These are phyloP conservation scores for Staurois parvus DNA, from an alignment of 2,797 vertebrate species.

Conservation along the genomic window DNA sequence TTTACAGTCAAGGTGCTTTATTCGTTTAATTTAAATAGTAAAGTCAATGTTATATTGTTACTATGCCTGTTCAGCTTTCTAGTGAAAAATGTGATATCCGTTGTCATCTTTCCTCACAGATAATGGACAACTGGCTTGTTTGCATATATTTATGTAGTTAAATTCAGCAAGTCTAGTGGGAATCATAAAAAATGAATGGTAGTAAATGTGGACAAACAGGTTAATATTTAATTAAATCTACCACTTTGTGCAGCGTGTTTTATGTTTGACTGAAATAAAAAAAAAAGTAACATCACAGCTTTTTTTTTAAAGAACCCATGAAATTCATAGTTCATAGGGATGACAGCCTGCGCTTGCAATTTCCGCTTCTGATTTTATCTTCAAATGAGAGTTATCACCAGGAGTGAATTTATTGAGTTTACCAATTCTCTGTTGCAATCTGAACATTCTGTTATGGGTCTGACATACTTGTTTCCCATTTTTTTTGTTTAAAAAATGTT, in stretches of 20 bases:
- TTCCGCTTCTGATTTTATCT: not conserved
- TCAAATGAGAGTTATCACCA: not conserved
- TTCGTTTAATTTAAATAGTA: not conserved
- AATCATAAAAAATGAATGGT: constrained; percentile 36
- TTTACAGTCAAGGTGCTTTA: not conserved
- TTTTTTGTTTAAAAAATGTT: too few species aligned
- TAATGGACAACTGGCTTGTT: not conserved
- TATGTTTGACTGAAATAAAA: not conserved
- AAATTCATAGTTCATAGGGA: not conserved
- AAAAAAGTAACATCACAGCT: not conserved
- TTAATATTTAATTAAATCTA: constrained; percentile 30
- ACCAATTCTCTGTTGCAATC: too few species aligned
- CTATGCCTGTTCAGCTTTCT: not conserved
- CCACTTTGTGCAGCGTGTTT: not conserved
- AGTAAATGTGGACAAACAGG: constrained; percentile 27
- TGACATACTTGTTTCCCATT: too few species aligned
- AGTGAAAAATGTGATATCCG: not conserved
- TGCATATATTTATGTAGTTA: constrained; percentile 13
- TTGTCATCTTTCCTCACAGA: not conserved
- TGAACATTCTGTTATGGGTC: too few species aligned
- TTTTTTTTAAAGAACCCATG: not conserved
- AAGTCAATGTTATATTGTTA: not conserved
- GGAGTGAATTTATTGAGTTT: too few species aligned
- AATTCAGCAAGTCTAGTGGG: constrained; percentile 19
- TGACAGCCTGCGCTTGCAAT: not conserved